These are phyloP conservation scores for Orientallactaga bullata DNA, from an alignment of 2,113 vertebrate genomes.

Conservation along the genomic window DNA sequence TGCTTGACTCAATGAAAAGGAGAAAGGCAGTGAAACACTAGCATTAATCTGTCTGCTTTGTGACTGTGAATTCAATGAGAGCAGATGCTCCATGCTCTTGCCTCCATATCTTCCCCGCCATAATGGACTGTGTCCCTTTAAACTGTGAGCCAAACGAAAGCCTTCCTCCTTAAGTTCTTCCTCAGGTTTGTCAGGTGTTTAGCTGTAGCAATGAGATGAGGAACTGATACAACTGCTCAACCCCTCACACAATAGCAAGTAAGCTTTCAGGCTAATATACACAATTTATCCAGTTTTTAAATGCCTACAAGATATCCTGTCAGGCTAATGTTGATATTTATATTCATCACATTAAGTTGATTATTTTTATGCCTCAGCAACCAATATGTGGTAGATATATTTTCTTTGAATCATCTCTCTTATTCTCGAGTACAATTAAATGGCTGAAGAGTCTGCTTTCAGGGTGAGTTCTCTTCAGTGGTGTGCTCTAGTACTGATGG, in stretches of 20 bases:
- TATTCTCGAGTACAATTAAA: not conserved
- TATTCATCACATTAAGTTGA: not conserved
- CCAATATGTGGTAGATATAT: not conserved
- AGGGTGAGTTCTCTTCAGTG: not conserved
- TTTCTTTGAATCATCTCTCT: not conserved
- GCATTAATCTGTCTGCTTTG: no score
- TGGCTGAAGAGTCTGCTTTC: not conserved
- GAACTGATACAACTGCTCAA: not conserved
- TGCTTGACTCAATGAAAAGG: no score
- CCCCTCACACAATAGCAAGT: rapidly evolving
- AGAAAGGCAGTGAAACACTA: no score
- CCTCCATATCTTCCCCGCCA: no score
- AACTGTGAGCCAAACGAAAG: no score
- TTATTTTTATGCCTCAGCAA: not conserved
- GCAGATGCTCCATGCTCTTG: no score
- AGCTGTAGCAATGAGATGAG: no score
- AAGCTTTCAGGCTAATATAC: not conserved
- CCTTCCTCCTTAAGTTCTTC: no score
- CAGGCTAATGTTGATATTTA: conserved; percentile 11
- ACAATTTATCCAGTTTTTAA: not conserved
- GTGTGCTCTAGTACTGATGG: not conserved
- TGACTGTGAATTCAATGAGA: no score
- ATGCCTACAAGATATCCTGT: not conserved
- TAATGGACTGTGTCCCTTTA: no score
- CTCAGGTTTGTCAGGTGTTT: no score